Conservation (phyloP, 2,113 vertebrate genomes). For the Deroptyus accipitrinus region DNA sequence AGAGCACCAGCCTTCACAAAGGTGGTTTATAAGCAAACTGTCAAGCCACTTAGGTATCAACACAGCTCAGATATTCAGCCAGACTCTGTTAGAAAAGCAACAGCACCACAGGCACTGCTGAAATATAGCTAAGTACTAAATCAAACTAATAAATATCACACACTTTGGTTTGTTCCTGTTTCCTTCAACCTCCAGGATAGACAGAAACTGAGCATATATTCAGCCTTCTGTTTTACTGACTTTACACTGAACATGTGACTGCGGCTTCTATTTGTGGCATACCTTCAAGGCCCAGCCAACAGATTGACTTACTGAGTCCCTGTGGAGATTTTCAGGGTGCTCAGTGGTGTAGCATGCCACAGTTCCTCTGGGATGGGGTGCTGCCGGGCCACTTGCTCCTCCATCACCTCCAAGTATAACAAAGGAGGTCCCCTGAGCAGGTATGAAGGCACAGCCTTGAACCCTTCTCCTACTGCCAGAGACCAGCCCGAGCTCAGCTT, state of each 20-base stretch:
- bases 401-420: not conserved
- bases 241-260: not conserved
- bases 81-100: not conserved
- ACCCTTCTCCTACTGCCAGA: not conserved
- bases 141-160: not conserved
- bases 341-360: not conserved
- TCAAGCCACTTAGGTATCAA: not conserved
- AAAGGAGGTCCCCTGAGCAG: not conserved
- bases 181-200: not conserved
- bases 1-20: not conserved
- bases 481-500: not conserved
- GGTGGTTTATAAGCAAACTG: not conserved
- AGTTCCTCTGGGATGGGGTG: not conserved
- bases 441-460: rapidly evolving
- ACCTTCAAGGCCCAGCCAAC: not conserved
- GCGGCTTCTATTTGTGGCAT: not conserved
- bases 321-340: not conserved
- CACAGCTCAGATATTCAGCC: not conserved
- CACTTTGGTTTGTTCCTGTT: not conserved
- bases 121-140: not conserved
- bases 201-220: not conserved
- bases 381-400: not conserved
- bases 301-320: rapidly evolving
- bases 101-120: not conserved
- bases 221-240: not conserved